Base-by-base conservation (phyloP, 2,888 invertebrate genomes). In the Lasioglossum oenotherae region DNA sequence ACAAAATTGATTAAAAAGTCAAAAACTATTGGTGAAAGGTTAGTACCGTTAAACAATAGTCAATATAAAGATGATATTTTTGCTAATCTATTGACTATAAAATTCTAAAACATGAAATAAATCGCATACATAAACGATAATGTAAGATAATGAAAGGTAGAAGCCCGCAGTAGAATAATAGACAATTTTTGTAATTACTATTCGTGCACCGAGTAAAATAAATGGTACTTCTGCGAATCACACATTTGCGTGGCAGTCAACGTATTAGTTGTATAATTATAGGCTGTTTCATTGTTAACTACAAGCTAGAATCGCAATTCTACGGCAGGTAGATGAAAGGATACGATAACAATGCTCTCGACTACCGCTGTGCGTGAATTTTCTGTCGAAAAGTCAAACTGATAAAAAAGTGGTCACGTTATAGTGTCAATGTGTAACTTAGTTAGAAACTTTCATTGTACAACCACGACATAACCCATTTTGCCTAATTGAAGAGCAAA, bases 381-480 rank as follows among this genome's bases (percentile, higher is more conserved):
- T 69, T 69, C 69, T 38, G 69, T 38, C 23, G 38, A 69, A 69
- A 69, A 35, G 35, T 64, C 19, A 69, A 69, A 69, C 69, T 69
- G 69, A 69, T 69, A 35, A 69, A 69, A 69, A 69, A 38, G 27
- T 69, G 35, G 35, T 23, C 35, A 67, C 35, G 67, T 35, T 38
- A 67, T 23, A 38, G 19, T 67, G 31, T 38, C 35, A 67, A 35
- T 38, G 35, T 38, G 35, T 38, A 64, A 64, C 64, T 64, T 64
- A 31, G 64, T 64, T 64, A 3, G 69, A 12, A 69, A 69, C 38
- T 69, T 38, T 12, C 38, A 23, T 69, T 38, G 35, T 35, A 23
- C 35, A 67, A 35, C 35, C 8, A 4, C 23, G 35, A 67, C 67
- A 38, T 35, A 67, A 35, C 67, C 38, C 67, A 67, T 35, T 35